Base-by-base conservation (phyloP, 2,797 vertebrate genomes). In the Clamator glandarius region DNA sequence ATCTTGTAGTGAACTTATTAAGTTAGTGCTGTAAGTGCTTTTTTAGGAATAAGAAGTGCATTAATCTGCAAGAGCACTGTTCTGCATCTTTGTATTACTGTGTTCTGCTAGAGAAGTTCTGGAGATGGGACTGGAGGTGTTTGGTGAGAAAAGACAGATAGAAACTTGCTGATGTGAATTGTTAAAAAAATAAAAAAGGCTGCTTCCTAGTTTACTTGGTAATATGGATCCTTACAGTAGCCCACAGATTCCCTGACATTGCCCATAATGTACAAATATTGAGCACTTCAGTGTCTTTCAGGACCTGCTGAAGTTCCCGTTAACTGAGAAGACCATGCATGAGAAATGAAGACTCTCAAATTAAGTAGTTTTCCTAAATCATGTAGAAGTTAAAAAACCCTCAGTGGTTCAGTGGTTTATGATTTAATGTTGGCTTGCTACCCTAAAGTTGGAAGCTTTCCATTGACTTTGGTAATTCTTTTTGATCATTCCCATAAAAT, bases 1-100 rank as follows among this genome's bases (percentile, higher is more conserved):
- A 59, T 86, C 51, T 90, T 91, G n/a, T 68, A 95, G 95, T 95
- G 74, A 96, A 74, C 63, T 93, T 94, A 84, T 93, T 93, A 89
- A 69, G 23, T 92, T 84, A 91, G 62, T 48, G 63, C 84, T 92
- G 64, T 75, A 96, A 91, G 74, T 73, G 39, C 57, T 92, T 73
- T 48, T 75, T 83, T 29, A 84, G 87, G 31, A 85, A 50, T 58
- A 90, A 78, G 50, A 29, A 70, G 31, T 5, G 0, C 46, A 19
- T 80, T 67, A 39, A 33, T 58, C 44, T 79, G 90, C 64, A 90
- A 78, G 90, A 84, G 25, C 41, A 55, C 23, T 19, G 28, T 58
- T 85, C 24, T 70, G 20, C 25, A 8, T 55, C 35, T 74, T 91
- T 58, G 15, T 62, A 1, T 77, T 84, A 5, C 51, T 67, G 1